Percentiles rank a stretch among this genome's conserved stretches.
These are phyloP conservation scores for Caenorhabditis sp. DNA, from an alignment of 2,888 invertebrate species.

Conservation along the genomic window DNA sequence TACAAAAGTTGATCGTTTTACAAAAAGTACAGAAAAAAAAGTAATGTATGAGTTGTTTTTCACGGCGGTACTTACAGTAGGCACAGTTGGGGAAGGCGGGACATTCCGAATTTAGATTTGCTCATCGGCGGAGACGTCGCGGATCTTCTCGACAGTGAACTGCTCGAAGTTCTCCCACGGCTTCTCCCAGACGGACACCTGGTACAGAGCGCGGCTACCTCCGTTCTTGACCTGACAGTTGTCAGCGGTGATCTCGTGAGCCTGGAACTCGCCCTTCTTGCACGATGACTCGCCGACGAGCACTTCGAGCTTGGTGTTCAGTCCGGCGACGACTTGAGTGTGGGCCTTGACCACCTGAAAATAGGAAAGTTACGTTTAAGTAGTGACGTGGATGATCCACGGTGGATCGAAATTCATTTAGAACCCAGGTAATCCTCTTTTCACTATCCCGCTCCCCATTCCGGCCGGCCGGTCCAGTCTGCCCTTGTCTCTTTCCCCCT, in stretches of 20 bases:
- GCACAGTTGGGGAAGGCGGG: not conserved
- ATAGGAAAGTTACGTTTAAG: not conserved
- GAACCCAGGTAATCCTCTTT: conserved; percentile 33
- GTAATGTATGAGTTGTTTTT: not conserved
- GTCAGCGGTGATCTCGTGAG: conserved; percentile 60
- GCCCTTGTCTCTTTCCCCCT: too few species aligned
- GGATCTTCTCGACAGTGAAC: conserved; percentile 72
- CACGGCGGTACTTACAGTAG: too few species aligned
- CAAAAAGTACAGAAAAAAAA: not conserved
- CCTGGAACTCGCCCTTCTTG: conserved; percentile 69
- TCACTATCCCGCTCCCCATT: not conserved
- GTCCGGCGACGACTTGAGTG: conserved; percentile 75
- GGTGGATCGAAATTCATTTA: not conserved
- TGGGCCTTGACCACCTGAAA: conserved; percentile 71
- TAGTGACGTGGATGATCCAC: too few species aligned
- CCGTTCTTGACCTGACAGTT: conserved; percentile 71
- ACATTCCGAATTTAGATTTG: conserved; percentile 70
- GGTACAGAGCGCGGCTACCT: conserved; percentile 69
- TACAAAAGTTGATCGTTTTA: too few species aligned
- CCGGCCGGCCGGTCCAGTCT: conserved; percentile 4
- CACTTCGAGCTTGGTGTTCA: conserved; percentile 69
- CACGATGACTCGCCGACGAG: conserved; percentile 71
- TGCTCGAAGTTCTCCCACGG: conserved; percentile 78
- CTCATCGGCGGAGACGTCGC: conserved; percentile 68
- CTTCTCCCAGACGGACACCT: conserved; percentile 75